These are phyloP conservation scores for Entomobrya multifasciata DNA, from an alignment of 2,888 invertebrate species.

Conservation along the genomic window DNA sequence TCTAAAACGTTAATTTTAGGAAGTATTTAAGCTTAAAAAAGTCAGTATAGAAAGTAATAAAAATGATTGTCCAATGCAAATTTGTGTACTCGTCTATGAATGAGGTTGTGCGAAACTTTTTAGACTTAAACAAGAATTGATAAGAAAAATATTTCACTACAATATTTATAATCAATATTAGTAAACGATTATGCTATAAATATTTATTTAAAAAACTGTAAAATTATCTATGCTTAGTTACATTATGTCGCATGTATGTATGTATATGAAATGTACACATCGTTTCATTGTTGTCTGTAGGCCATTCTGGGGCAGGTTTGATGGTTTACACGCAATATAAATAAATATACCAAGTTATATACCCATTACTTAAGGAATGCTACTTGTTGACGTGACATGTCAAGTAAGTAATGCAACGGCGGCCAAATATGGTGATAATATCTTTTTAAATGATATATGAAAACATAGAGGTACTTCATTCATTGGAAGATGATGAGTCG, in stretches of 20 bases:
- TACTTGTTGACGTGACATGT: neutral
- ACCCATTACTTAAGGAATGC: neutral
- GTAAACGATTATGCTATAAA: too few species aligned
- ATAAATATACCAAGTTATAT: too few species aligned
- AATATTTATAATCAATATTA: slow-evolving; percentile 15
- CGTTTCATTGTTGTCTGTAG: slow-evolving; percentile 2
- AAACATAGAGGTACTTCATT: too few species aligned
- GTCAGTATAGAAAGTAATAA: neutral
- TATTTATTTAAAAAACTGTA: too few species aligned
- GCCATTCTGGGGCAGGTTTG: too few species aligned
- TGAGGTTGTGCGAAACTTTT: slow-evolving; percentile 48
- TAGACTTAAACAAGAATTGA: slow-evolving; percentile 13
- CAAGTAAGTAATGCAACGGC: neutral
- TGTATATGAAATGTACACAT: slow-evolving; percentile 1
- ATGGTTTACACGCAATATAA: too few species aligned
- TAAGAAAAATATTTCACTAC: slow-evolving; percentile 1
- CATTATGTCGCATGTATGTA: too few species aligned
- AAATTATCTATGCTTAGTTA: too few species aligned
- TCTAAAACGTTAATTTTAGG: too few species aligned
- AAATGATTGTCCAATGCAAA: slow-evolving; percentile 29
- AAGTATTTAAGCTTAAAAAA: neutral
- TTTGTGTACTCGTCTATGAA: slow-evolving; percentile 36
- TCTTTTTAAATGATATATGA: slow-evolving; percentile 53
- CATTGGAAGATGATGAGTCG: too few species aligned
- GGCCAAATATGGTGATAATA: slow-evolving; percentile 74